Percentiles rank a stretch among this genome's conserved stretches.
Conservation (phyloP, 2,888 invertebrate genomes). For the Lasioglossum calceatum region DNA sequence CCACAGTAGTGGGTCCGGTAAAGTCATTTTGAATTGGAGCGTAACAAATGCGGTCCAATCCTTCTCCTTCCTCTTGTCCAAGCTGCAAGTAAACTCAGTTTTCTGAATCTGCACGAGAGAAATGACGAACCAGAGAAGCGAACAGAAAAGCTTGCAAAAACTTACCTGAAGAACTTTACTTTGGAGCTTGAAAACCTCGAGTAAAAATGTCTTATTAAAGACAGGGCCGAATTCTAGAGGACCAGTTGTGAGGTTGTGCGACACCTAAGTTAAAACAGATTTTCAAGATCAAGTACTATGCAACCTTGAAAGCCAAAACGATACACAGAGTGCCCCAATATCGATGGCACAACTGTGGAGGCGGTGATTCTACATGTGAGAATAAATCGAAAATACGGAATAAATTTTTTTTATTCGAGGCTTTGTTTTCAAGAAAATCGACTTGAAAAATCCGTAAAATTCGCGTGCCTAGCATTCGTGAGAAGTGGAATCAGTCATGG, state of each 20-base stretch:
- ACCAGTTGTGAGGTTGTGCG: constrained; percentile 83
- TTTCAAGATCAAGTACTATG: neutral
- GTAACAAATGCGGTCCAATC: constrained; percentile 91
- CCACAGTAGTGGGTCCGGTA: constrained; percentile 85
- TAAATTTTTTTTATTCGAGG: no score
- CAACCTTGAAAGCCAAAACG: neutral
- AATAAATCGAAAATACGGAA: no score
- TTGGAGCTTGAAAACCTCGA: constrained; percentile 90
- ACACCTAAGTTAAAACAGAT: constrained; percentile 61
- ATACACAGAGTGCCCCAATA: neutral
- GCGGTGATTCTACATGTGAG: no score
- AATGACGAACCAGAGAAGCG: neutral
- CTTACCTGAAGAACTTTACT: constrained; percentile 87
- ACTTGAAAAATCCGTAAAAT: no score
- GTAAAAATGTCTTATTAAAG: constrained; percentile 91
- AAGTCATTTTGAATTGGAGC: constrained; percentile 91
- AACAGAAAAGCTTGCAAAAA: neutral
- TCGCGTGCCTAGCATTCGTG: no score
- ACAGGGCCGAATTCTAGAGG: constrained; percentile 90
- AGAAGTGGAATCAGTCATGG: no score
- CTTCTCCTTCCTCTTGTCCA: constrained; percentile 86
- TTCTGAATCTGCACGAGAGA: neutral
- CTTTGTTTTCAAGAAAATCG: no score
- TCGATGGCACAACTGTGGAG: no score
- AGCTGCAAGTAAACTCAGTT: constrained; percentile 76